These are phyloP conservation scores for Danio kyathit DNA, from an alignment of 2,797 vertebrate genomes.

Conservation along the genomic window DNA sequence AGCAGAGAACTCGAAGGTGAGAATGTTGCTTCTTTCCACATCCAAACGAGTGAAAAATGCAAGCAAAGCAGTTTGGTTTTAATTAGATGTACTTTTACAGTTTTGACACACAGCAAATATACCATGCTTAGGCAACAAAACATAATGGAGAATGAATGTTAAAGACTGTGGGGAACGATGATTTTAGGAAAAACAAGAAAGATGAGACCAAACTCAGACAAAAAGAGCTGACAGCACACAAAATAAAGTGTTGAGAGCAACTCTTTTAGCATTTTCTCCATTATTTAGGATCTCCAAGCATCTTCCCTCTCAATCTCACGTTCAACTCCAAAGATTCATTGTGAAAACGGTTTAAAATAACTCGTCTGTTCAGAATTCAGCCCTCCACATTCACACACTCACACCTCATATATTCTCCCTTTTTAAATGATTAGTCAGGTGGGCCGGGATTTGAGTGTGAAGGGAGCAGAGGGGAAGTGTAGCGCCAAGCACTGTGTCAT, in stretches of 20 bases:
- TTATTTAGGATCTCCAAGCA: neutral
- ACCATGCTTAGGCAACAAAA: slow-evolving; percentile 11
- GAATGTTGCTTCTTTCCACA: neutral
- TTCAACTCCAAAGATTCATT: neutral
- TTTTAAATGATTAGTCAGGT: slow-evolving; percentile 17
- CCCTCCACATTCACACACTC: neutral
- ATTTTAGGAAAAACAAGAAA: neutral
- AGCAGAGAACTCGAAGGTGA: neutral
- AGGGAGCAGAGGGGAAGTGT: slow-evolving; percentile 9
- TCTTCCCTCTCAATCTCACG: neutral
- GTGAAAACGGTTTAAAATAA: neutral
- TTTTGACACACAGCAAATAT: slow-evolving; percentile 16
- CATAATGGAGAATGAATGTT: slow-evolving; percentile 7
- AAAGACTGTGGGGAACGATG: neutral
- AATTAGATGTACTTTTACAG: neutral
- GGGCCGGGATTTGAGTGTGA: slow-evolving; percentile 5
- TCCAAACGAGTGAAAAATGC: slow-evolving; percentile 20
- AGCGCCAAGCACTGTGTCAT: slow-evolving; percentile 29
- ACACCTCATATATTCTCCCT: neutral
- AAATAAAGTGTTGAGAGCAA: neutral
- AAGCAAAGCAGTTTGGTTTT: slow-evolving; percentile 16
- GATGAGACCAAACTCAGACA: neutral
- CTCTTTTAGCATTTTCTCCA: neutral
- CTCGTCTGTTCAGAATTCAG: neutral
- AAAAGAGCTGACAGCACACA: slow-evolving; percentile 21